Conservation (phyloP, 2,797 vertebrate genomes). For the Coregonus ussuriensis region DNA sequence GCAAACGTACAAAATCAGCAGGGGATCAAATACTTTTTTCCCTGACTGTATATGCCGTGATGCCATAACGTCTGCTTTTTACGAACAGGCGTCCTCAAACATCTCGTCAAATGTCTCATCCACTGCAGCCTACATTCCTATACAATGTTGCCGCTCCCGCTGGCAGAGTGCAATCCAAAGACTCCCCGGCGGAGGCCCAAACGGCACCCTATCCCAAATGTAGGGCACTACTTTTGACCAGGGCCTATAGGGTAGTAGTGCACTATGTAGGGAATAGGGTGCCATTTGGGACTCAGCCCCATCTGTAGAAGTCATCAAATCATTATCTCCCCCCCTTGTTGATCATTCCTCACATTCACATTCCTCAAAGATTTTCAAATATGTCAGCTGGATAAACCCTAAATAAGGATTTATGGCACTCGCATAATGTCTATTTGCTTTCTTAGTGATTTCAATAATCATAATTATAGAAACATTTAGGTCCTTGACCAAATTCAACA, state of each 20-base stretch:
- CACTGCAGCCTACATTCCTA: background rate
- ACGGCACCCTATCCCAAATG: too few species aligned
- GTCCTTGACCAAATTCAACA: conserved; percentile 4
- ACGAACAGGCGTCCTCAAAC: background rate
- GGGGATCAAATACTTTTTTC: too few species aligned
- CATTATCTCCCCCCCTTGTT: background rate
- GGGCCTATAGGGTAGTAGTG: too few species aligned
- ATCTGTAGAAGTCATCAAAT: background rate
- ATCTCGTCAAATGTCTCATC: background rate
- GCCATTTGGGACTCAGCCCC: background rate
- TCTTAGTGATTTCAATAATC: conserved; percentile 36
- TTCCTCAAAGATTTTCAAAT: too few species aligned
- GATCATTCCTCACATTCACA: background rate
- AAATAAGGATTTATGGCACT: conserved; percentile 19
- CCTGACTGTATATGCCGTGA: background rate
- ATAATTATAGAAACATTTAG: conserved; percentile 23
- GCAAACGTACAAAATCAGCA: too few species aligned
- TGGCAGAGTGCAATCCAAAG: background rate
- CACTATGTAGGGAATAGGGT: too few species aligned
- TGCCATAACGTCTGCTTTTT: background rate
- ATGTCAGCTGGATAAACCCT: conserved; percentile 23
- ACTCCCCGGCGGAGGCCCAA: background rate
- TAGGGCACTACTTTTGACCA: too few species aligned
- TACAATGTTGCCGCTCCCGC: background rate
- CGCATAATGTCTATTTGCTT: conserved; percentile 21